Evolutionary conservation across 2,888 invertebrate genomes (phyloP).

Genomic region (Acleris sparsana): DNA sequence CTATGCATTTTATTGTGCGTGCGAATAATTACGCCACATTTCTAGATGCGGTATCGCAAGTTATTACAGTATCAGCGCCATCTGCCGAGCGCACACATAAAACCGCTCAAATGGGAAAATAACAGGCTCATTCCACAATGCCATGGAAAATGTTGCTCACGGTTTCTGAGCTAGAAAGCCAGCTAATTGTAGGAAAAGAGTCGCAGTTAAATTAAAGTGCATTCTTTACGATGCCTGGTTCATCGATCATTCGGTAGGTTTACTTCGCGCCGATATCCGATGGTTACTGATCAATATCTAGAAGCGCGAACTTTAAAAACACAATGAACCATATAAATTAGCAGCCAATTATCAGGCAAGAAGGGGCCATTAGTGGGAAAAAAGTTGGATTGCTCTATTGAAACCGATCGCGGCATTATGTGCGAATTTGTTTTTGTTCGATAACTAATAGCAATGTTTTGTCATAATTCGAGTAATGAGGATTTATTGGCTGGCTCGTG

Average conservation of each 20-base stretch:
- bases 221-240: conserved; percentile 43
- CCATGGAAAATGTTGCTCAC: conserved; percentile 71
- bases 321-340: conserved; percentile 48
- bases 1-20: conserved; percentile 66
- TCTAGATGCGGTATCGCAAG: conserved; percentile 68
- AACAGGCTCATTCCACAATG: conserved; percentile 78
- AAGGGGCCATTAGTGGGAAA: conserved; percentile 53
- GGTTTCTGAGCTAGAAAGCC: conserved; percentile 73
- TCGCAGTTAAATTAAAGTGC: conserved; percentile 48
- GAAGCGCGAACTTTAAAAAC: conserved; percentile 31
- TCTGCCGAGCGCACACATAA: conserved; percentile 74
- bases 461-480: conserved; percentile 33
- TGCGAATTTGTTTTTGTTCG: conserved; percentile 58
- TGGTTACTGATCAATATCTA: conserved; percentile 15
- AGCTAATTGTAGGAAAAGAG: conserved; percentile 61
- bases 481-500: conserved; percentile 20
- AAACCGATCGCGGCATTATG: conserved; percentile 56
- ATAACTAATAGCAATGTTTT: conserved; percentile 22
- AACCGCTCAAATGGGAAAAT: conserved; percentile 82
- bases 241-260: conserved; percentile 44
- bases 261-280: conserved; percentile 12
- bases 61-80: conserved; percentile 70
- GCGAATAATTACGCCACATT: conserved; percentile 78
- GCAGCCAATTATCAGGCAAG: conserved; percentile 64
- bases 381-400: conserved; percentile 66